Conservation (phyloP, 2,888 invertebrate genomes). For the Xanthostigma xanthostigma region DNA sequence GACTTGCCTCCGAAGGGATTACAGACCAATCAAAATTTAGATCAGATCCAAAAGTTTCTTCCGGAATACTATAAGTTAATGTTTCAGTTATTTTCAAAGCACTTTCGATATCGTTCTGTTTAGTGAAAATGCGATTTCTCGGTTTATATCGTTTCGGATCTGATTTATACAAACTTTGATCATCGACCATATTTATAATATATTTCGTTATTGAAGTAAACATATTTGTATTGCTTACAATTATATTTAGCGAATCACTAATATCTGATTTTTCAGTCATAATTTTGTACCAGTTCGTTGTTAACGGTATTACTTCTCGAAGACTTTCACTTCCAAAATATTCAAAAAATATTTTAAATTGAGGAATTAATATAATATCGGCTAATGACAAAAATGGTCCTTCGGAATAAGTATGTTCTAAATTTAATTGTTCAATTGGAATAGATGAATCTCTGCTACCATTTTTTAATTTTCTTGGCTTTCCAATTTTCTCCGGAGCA, state of each 20-base stretch:
- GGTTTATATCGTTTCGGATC: slow-evolving; percentile 65
- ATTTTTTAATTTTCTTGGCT: slow-evolving; percentile 21
- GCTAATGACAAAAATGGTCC: slow-evolving; percentile 69
- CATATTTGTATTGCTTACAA: neutral
- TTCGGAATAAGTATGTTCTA: slow-evolving; percentile 66
- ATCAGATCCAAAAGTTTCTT: slow-evolving; percentile 27
- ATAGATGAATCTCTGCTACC: slow-evolving; percentile 33
- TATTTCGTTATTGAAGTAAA: slow-evolving; percentile 13
- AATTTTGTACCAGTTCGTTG: slow-evolving; percentile 44
- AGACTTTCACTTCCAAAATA: slow-evolving; percentile 26
- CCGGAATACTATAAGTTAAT: slow-evolving; percentile 25
- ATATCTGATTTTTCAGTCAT: slow-evolving; percentile 21
- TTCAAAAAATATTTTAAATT: slow-evolving; percentile 44
- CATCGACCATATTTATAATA: slow-evolving; percentile 32
- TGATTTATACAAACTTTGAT: slow-evolving; percentile 59
- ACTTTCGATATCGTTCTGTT: slow-evolving; percentile 57
- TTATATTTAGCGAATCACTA: slow-evolving; percentile 14
- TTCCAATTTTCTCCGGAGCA: slow-evolving; percentile 14
- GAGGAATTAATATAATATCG: slow-evolving; percentile 65
- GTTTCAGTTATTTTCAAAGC: slow-evolving; percentile 34
- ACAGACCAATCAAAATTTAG: slow-evolving; percentile 47
- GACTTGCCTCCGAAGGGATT: slow-evolving; percentile 61
- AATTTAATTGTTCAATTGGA: slow-evolving; percentile 34
- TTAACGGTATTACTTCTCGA: slow-evolving; percentile 39
- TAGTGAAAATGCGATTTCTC: slow-evolving; percentile 56